A percentile compares a stretch with the other conserved stretches of the same genome.
Evolutionary conservation across 2,113 vertebrate species (phyloP).

Genomic region (Microcebus tavaratra): DNA sequence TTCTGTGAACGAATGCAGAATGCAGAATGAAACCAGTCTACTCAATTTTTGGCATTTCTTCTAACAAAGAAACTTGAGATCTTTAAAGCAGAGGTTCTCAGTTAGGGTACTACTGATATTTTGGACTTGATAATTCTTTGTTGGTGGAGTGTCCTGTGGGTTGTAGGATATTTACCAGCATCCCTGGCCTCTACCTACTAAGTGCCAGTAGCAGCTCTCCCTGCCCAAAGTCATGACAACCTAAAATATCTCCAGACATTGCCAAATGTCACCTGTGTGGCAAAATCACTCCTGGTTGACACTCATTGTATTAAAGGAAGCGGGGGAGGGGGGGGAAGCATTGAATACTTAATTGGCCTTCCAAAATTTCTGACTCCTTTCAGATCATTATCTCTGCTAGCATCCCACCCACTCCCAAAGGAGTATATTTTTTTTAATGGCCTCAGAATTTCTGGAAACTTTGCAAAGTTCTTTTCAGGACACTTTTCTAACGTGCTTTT

Average conservation of each 20-base stretch:
- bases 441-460: background rate
- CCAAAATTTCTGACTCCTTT: background rate
- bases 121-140: background rate
- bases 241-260: background rate
- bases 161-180: background rate
- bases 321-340: no score
- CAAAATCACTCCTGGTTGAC: background rate
- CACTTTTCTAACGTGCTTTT: background rate
- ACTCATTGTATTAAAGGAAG: background rate
- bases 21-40: background rate
- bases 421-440: background rate
- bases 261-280: background rate
- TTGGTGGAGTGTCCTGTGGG: background rate
- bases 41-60: background rate
- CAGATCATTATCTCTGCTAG: background rate
- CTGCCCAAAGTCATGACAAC: background rate
- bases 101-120: background rate
- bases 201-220: background rate
- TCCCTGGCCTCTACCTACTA: background rate
- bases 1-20: background rate
- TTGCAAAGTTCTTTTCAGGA: background rate
- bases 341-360: background rate
- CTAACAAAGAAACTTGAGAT: background rate
- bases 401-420: background rate
- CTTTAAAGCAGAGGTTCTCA: background rate